Conservation (phyloP, 2,797 vertebrate species). For the Emydoidea blandingii region DNA sequence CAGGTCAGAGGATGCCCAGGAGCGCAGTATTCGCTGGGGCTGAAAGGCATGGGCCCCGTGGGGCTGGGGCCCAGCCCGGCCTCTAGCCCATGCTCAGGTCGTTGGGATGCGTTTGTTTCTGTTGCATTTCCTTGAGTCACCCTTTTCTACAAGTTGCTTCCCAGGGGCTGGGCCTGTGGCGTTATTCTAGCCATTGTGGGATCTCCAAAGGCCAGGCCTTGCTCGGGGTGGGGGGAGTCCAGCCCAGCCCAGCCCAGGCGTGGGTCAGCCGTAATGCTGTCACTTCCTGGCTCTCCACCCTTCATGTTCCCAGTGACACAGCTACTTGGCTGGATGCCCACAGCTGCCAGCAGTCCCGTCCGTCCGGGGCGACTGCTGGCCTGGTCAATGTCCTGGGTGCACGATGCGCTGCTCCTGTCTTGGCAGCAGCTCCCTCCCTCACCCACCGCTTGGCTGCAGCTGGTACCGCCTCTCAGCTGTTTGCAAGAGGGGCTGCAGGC, state of each 20-base stretch:
- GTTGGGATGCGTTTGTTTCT: not conserved
- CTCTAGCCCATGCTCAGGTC: not conserved
- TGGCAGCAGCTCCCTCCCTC: not conserved
- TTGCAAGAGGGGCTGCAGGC: not conserved
- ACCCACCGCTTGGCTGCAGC: not conserved
- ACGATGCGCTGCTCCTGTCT: no score
- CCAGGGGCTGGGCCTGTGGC: not conserved
- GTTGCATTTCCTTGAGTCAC: not conserved
- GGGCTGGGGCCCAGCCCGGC: not conserved
- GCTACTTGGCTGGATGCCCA: not conserved
- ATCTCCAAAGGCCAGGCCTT: not conserved
- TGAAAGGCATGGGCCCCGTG: not conserved
- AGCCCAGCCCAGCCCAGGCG: not conserved
- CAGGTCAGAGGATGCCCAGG: no score
- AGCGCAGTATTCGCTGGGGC: not conserved
- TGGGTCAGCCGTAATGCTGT: not conserved
- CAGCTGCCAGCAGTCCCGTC: not conserved
- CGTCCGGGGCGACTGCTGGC: no score
- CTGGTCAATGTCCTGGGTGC: not conserved
- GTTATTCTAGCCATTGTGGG: not conserved
- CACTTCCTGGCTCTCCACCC: not conserved
- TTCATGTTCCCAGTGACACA: not conserved
- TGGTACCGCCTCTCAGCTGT: not conserved
- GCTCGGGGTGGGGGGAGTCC: no score
- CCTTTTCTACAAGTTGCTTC: not conserved